Evolutionary conservation across 2,797 vertebrate genomes (phyloP).

Genomic region (Leucoraja ocellata): DNA sequence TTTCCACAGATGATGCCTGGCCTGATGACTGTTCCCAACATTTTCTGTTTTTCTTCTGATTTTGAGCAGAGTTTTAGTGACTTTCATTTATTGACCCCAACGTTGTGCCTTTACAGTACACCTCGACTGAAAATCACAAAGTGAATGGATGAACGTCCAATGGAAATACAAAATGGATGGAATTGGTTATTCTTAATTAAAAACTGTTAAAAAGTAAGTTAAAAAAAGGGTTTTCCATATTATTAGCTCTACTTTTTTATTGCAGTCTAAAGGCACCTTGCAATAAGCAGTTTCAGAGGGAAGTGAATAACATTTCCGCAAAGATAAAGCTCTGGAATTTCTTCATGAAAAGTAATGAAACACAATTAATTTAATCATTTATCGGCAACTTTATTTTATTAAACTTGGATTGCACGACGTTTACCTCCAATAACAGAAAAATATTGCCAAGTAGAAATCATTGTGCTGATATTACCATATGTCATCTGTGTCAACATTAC

Average conservation of each 20-base stretch:
- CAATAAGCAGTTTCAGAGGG: neutral
- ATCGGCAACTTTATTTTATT: neutral
- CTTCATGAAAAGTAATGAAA: neutral
- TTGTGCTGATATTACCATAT: neutral
- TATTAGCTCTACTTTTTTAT: neutral
- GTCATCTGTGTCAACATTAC: neutral
- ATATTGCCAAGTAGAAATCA: neutral
- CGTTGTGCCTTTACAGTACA: neutral
- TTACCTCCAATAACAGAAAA: neutral
- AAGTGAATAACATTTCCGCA: neutral
- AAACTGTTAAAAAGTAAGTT: neutral
- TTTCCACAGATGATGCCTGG: too few relatives aligned
- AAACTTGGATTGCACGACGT: neutral
- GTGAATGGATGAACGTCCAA: too few relatives aligned
- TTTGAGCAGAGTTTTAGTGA: too few relatives aligned
- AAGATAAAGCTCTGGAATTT: neutral
- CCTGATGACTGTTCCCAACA: too few relatives aligned
- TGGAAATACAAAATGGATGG: neutral
- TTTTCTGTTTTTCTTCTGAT: too few relatives aligned
- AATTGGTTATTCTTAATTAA: neutral
- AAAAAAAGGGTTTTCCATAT: neutral
- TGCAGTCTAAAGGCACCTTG: neutral
- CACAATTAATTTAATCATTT: neutral
- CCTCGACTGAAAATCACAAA: too few relatives aligned
- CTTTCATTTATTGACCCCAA: neutral